Conservation (phyloP, 2,797 vertebrate species). For the Limnodromus scolopaceus region DNA sequence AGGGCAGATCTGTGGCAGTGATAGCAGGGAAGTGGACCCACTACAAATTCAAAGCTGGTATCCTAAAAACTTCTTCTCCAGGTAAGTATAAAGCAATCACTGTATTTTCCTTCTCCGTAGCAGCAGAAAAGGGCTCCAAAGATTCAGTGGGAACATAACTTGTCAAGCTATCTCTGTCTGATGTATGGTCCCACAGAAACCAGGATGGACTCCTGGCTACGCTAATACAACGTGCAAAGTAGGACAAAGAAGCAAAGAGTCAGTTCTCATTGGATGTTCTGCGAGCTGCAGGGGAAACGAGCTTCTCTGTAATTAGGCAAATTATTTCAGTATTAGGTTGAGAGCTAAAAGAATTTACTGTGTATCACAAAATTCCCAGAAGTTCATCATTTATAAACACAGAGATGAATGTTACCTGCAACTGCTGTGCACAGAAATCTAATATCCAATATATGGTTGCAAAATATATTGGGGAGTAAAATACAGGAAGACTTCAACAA, state of each 20-base stretch:
- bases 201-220: neutral
- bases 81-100: neutral
- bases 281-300: neutral
- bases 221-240: neutral
- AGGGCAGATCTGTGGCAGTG: neutral
- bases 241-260: neutral
- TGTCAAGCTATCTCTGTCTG: neutral
- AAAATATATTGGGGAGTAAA: neutral
- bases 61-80: neutral
- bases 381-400: neutral
- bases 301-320: neutral
- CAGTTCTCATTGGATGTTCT: accelerated
- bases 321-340: neutral
- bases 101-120: neutral
- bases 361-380: neutral
- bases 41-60: neutral
- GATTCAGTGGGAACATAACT: accelerated
- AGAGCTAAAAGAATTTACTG: neutral
- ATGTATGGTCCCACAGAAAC: neutral
- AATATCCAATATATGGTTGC: neutral
- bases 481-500: neutral
- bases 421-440: neutral
- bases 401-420: neutral
- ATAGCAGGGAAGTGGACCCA: neutral
- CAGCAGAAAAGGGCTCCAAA: neutral